A percentile compares a stretch with the other conserved stretches of the same genome.
Conservation (phyloP, 64 coral and sea anemone genomes). For the Pachyseris speciosa region DNA sequence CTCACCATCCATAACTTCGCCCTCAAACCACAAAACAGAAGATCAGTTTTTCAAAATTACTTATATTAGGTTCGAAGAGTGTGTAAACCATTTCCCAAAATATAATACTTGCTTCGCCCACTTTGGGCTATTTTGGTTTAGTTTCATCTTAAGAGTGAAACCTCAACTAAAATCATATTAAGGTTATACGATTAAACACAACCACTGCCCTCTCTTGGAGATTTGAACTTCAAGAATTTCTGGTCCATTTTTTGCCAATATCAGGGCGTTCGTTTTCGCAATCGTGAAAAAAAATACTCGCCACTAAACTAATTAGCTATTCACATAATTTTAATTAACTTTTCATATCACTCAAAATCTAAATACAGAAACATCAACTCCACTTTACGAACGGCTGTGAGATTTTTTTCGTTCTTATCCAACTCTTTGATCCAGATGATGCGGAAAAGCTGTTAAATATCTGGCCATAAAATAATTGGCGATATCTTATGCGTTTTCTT, state of each 20-base stretch:
- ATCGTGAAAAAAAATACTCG: not conserved
- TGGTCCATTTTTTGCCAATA: not conserved
- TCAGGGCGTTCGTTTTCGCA: not conserved
- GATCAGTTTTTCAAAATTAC: slow-evolving; percentile 25
- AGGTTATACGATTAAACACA: not conserved
- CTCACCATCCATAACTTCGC: not conserved
- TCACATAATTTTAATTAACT: not conserved
- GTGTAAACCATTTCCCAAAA: not conserved
- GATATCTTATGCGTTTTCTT: not conserved
- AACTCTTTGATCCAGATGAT: not conserved
- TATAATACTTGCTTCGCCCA: not conserved
- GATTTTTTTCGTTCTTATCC: slow-evolving; percentile 4
- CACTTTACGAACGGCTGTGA: no score
- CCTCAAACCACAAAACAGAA: slow-evolving; percentile 56
- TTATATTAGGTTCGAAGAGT: not conserved
- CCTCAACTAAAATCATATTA: slow-evolving; percentile 37
- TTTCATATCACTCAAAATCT: not conserved
- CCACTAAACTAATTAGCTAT: not conserved
- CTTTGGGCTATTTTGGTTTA: not conserved
- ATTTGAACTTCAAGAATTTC: slow-evolving; percentile 15
- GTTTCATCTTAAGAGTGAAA: not conserved
- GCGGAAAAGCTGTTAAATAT: slow-evolving; percentile 22
- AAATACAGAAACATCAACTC: no score
- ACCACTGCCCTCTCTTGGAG: not conserved
- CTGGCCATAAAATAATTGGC: slow-evolving; percentile 5